Base-by-base conservation (phyloP, 1,140 invertebrate genomes). In the Cyrtorhinus lividipennis region DNA sequence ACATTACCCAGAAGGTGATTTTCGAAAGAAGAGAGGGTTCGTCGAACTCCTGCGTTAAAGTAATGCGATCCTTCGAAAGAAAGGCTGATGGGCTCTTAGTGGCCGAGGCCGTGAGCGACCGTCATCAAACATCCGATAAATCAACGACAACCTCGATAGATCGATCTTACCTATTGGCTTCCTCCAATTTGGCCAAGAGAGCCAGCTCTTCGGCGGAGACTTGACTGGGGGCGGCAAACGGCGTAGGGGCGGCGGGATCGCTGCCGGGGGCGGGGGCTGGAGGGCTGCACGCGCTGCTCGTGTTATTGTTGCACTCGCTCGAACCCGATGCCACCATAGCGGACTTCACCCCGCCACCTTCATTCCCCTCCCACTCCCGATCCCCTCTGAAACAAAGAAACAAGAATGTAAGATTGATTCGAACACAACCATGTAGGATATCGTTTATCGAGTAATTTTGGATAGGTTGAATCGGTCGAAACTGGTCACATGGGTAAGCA, bases 151-250 rank as follows among this genome's bases (percentile, higher is more conserved):
- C 8, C 20, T 13, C 13, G 53, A 56, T 13, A 20, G 10, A 56
- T n/a, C n/a, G 8, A 64, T 59, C 68, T 72, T 70, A 85, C 83
- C 82, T 84, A 75, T 95, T 95, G 69, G 90, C 90, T 70, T 91
- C 90, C 80, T 95, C 91, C 79, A 95, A 83, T 75, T 92, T 93
- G 73, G 88, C 89, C 69, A 95, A 78, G 62, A 95, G 80, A 78
- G 85, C 84, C 79, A 88, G 80, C 74, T 90, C 88, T 69, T 77
- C 76, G 64, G 71, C 66, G 62, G 73, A 73, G 26, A 70, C 67
- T 58, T 67, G 74, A 80, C 75, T 63, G 71, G 73, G 69, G 71
- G 73, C 76, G 71, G 74, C 77, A 60, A 75, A 20, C n/a, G 56
- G 56, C 20, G 26, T 24, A 15, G 46, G 45, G 23, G 26, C 46